Percentiles rank a stretch among this genome's conserved stretches.
Evolutionary conservation across 2,888 invertebrate species (phyloP).

Genomic region (Eupelmus urozonus): DNA sequence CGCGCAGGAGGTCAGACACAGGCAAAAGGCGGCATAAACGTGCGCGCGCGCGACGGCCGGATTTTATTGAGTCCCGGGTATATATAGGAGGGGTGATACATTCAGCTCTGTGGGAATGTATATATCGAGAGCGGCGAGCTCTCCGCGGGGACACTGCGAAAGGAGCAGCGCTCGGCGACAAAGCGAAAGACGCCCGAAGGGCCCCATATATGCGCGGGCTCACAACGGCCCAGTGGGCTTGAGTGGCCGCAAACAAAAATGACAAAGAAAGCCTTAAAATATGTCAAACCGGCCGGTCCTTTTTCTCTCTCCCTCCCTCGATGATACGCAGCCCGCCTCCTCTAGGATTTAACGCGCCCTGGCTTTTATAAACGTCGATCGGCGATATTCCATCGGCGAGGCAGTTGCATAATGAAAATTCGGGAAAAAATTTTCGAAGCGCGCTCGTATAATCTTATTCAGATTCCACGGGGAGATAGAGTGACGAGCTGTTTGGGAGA

Average conservation of each 20-base stretch:
- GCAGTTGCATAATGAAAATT: constrained; percentile 24
- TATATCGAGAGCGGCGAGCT: constrained; percentile 49
- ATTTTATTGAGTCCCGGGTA: constrained; percentile 55
- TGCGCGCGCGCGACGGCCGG: constrained; percentile 30
- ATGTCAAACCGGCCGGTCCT: constrained; percentile 69
- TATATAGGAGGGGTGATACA: constrained; percentile 53
- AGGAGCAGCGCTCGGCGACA: constrained; percentile 57
- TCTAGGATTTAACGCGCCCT: constrained; percentile 49
- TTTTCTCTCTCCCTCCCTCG: not conserved
- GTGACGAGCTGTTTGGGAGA: constrained; percentile 9
- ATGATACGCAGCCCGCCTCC: not conserved
- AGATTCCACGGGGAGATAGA: constrained; percentile 28
- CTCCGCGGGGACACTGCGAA: constrained; percentile 33
- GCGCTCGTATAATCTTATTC: not conserved
- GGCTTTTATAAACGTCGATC: constrained; percentile 29
- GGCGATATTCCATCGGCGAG: not conserved
- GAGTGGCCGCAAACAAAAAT: constrained; percentile 73
- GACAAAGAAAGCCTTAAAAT: constrained; percentile 69
- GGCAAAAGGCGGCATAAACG: constrained; percentile 28
- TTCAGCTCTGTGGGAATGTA: constrained; percentile 59
- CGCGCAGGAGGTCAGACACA: constrained; percentile 31
- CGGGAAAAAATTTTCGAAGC: constrained; percentile 2
- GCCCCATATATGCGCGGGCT: not conserved
- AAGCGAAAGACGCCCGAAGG: constrained; percentile 20
- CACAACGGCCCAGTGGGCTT: constrained; percentile 60